Evolutionary conservation across 30 jellyfish, hydroid and myxozoan species (phyloP), one percentile per base, ranked within the genome.

Genomic region (Cassiopea andromeda): DNA sequence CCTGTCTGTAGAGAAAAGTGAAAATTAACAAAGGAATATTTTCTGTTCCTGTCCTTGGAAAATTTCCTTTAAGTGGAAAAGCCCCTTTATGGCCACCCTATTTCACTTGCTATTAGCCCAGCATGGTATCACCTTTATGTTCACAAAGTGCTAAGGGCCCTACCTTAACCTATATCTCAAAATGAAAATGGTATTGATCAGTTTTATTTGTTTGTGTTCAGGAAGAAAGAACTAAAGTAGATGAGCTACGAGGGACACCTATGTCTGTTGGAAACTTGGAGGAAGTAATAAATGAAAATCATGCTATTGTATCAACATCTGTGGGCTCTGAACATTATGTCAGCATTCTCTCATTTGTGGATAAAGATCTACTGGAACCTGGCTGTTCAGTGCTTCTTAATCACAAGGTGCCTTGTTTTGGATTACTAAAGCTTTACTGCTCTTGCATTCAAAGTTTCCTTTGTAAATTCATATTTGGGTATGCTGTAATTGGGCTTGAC

Each of bases 221-320:
- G 98, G 99, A 96, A 83, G 99, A 96, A 79, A 74, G 99, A 61
- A 96, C 97, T 75, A 92, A 93, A 81, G 99, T 96, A 19, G 99
- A 96, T 85, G 99, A 97, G 46, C 60, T 97, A 45, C 81, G 99
- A 80, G 99, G 99, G 3, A 92, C 99, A 49, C 99, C 99, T 38
- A 92, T 97, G 98, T 90, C 98, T 0, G 98, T 97, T 80, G 99
- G 99, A 5, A 94, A 97, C 47, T 90, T 97, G 46, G 99, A 97
- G 84, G 99, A 97, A 77, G 97, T 93, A 27, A 97, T 97, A 49
- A 98, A 97, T 78, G 99, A 97, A 74, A 92, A 97, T 58, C 99
- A 97, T 86, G 99, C 99, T 9, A 97, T 97, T 67, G 99, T 97
- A 19, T 97, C 99, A 73, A 97, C 99, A 38, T 97, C 99, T 46